Conservation (phyloP, 2,797 vertebrate genomes). For the Phaenicophaeus curvirostris region DNA sequence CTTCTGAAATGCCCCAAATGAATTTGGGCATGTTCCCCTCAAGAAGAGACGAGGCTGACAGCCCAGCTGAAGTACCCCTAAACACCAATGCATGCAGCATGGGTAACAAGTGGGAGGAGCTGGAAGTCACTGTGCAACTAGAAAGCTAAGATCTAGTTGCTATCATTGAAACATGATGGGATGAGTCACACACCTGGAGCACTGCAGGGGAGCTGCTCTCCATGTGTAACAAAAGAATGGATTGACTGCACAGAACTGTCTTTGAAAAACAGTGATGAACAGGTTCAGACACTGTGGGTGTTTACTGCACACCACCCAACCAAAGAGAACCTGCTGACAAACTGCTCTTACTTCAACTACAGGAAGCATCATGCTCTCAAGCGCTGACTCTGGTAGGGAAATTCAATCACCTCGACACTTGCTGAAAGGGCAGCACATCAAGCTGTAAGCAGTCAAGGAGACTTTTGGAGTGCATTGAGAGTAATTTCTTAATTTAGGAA, state of each 20-base stretch:
- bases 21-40: neutral
- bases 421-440: neutral
- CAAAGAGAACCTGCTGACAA: neutral
- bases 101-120: neutral
- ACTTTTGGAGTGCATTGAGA: fast-evolving
- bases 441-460: neutral
- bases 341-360: neutral
- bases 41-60: neutral
- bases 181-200: neutral
- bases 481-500: neutral
- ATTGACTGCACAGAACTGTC: neutral
- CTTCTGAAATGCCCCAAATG: neutral
- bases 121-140: neutral
- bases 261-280: neutral
- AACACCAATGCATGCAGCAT: neutral
- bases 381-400: neutral
- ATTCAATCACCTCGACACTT: neutral
- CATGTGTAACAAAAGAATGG: neutral
- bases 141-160: neutral
- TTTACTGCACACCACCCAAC: neutral
- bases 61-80: neutral
- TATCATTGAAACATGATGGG: fast-evolving
- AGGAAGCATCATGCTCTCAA: neutral
- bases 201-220: neutral
- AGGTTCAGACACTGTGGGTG: neutral